Evolutionary conservation across 2,797 vertebrate genomes (phyloP).

Genomic region (Hafferia zeledoni): DNA sequence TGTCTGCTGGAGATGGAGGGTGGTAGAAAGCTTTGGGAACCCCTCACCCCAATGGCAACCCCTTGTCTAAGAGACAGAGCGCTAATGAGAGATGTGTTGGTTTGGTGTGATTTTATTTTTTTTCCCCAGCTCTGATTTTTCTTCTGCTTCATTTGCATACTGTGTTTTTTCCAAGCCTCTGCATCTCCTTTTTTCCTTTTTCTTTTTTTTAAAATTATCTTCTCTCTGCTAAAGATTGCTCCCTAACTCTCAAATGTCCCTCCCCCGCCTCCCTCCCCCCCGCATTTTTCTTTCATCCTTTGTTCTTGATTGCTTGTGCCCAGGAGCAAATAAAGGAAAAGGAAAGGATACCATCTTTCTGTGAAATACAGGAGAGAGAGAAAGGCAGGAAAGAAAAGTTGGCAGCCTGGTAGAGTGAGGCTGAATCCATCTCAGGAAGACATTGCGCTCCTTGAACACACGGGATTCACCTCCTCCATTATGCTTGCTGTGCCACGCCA

Average conservation of each 20-base stretch:
- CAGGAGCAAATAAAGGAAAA: conserved; percentile 61
- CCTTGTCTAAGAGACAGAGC: not conserved
- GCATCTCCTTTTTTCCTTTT: conserved; percentile 37
- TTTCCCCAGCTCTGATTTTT: conserved; percentile 42
- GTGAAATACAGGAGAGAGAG: conserved; percentile 51
- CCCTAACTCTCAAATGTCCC: conserved; percentile 74
- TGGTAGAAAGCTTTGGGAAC: not conserved
- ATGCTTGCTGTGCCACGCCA: not conserved
- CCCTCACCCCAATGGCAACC: not conserved
- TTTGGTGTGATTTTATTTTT: conserved; percentile 25
- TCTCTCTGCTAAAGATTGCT: conserved; percentile 61
- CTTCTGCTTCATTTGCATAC: conserved; percentile 64
- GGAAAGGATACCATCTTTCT: conserved; percentile 64
- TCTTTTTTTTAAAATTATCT: conserved; percentile 8
- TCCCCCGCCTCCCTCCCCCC: conserved; percentile 58
- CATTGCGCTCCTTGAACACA: not conserved
- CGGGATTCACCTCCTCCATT: conserved; percentile 5
- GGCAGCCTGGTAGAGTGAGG: conserved; percentile 48
- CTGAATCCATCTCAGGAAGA: conserved; percentile 41
- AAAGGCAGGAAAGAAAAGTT: conserved; percentile 60
- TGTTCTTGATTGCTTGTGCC: conserved; percentile 73
- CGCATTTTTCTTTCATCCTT: conserved; percentile 75
- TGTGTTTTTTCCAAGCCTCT: conserved; percentile 47
- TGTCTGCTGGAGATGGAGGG: not conserved
- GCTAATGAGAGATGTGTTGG: not conserved